Evolutionary conservation across 2,888 invertebrate species (phyloP).

Genomic region (Eupithecia subumbrata): DNA sequence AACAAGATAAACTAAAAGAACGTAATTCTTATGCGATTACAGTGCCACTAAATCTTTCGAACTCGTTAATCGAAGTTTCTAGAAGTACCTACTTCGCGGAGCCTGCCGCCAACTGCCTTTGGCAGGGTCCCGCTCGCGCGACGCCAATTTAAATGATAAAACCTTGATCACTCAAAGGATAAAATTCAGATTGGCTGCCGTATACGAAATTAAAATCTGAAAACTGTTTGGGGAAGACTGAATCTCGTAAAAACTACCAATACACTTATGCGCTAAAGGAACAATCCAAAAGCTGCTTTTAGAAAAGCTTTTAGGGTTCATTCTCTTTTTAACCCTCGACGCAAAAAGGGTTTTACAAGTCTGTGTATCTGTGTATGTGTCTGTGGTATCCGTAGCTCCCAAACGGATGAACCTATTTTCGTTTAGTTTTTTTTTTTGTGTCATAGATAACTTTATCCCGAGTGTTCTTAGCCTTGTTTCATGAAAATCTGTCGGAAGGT

Average conservation of each 20-base stretch:
- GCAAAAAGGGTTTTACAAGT: too few relatives aligned
- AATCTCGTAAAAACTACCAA: constrained; percentile 1
- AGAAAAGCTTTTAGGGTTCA: not conserved
- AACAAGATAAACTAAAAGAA: constrained; percentile 62
- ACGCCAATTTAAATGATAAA: constrained; percentile 81
- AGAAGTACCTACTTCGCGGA: constrained; percentile 68
- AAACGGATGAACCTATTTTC: too few relatives aligned
- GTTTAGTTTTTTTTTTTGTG: too few relatives aligned
- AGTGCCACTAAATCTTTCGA: constrained; percentile 75
- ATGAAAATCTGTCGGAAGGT: too few relatives aligned
- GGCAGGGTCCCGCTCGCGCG: constrained; percentile 68
- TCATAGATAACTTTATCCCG: too few relatives aligned
- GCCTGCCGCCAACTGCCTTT: constrained; percentile 78
- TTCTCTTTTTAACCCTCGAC: too few relatives aligned
- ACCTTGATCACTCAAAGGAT: constrained; percentile 76
- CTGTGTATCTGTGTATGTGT: too few relatives aligned
- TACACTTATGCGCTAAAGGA: not conserved
- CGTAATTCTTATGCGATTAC: constrained; percentile 78
- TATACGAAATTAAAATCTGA: constrained; percentile 63
- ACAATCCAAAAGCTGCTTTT: not conserved
- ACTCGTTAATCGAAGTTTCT: constrained; percentile 81
- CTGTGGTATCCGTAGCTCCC: too few relatives aligned
- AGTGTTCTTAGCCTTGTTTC: too few relatives aligned
- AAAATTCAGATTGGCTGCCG: constrained; percentile 67
- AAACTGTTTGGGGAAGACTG: constrained; percentile 23